A percentile compares a stretch with the other conserved stretches of the same genome.
These are phyloP conservation scores for Aphelinus atriplicis DNA, from an alignment of 1,140 invertebrate genomes.

Conservation along the genomic window DNA sequence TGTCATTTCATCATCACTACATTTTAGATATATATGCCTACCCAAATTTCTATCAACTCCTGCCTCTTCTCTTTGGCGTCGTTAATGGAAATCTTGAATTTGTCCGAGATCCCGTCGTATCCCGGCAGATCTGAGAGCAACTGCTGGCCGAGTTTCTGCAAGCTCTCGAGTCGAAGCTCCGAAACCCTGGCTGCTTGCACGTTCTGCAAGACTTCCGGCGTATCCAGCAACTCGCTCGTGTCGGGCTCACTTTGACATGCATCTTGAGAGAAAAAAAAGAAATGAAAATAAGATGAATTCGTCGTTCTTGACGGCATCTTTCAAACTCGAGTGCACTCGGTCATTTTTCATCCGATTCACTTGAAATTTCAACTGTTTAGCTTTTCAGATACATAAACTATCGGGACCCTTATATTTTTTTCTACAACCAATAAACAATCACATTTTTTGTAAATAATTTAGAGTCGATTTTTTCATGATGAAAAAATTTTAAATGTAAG, in stretches of 20 bases:
- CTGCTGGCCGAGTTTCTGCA: conserved; percentile 56
- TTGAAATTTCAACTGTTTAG: no score
- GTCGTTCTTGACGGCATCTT: not conserved
- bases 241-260: conserved; percentile 53
- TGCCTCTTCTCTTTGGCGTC: conserved; percentile 54
- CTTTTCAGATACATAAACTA: no score
- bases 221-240: conserved; percentile 56
- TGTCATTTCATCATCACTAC: no score
- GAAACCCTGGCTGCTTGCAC: conserved; percentile 57
- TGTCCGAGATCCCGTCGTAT: conserved; percentile 53
- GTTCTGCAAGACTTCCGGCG: conserved; percentile 57
- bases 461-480: no score
- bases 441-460: no score
- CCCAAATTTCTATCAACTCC: conserved; percentile 70
- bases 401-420: no score
- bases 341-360: no score
- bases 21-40: conserved; percentile 48
- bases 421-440: no score
- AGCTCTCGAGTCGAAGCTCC: conserved; percentile 54
- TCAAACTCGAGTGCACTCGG: no score
- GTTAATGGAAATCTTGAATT: conserved; percentile 48
- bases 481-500: no score
- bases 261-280: conserved; percentile 39
- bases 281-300: not conserved
- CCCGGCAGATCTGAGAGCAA: conserved; percentile 58